phyloP scores from a whole-genome alignment of 2,797 vertebrate species.

The Cirrhinus mrigala region DNA sequence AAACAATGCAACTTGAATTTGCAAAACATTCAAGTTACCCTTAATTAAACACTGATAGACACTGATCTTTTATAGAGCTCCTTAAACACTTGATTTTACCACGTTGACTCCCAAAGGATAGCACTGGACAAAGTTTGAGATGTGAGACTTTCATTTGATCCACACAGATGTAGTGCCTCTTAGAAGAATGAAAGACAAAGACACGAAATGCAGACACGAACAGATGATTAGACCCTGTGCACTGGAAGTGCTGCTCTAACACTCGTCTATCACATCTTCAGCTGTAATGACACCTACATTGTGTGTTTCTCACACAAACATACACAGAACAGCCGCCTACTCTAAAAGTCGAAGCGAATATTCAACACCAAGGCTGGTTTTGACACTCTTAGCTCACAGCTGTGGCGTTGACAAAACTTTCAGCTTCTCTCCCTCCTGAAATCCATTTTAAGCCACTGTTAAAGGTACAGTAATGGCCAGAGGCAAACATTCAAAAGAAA shows the following conservation, averaged over 20 bases:
- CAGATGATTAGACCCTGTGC: background rate
- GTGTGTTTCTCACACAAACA: slow-evolving; percentile 17
- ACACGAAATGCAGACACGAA: background rate
- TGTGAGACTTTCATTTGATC: background rate
- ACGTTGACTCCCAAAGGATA: background rate
- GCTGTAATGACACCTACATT: slow-evolving; percentile 5
- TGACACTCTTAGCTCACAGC: slow-evolving; percentile 1
- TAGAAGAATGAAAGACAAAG: background rate
- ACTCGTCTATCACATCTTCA: slow-evolving; percentile 32
- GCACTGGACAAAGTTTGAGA: background rate
- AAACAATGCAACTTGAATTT: background rate
- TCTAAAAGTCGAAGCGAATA: slow-evolving; percentile 8
- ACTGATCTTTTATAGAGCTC: background rate
- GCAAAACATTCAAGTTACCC: background rate
- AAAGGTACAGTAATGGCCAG: background rate
- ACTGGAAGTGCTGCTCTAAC: background rate
- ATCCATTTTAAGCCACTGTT: background rate
- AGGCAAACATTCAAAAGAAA: background rate
- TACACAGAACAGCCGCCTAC: background rate
- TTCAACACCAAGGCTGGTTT: background rate
- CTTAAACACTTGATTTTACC: background rate
- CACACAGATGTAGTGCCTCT: background rate
- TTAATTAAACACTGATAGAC: slow-evolving; percentile 12
- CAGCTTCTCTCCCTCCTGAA: background rate
- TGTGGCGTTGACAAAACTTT: slow-evolving; percentile 13